phyloP scores from a whole-genome alignment of 2,888 invertebrate genomes.

The Acrobasis repandana region DNA sequence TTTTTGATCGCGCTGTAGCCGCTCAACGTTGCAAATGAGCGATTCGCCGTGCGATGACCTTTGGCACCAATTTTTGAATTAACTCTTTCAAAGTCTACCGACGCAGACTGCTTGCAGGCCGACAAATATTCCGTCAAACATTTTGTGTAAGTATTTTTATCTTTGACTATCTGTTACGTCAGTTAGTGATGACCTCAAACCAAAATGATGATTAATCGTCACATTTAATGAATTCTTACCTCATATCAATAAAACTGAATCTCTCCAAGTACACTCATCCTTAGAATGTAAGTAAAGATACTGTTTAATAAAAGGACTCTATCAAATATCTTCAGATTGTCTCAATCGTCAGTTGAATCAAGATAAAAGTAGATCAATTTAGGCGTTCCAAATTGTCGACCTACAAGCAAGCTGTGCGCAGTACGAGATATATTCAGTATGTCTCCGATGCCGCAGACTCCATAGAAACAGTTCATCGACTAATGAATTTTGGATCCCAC shows the following conservation, averaged over 20 bases:
- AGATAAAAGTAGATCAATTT: slow-evolving; percentile 4
- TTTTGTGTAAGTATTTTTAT: slow-evolving; percentile 3
- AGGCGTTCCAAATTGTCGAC: slow-evolving; percentile 3
- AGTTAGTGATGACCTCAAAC: neutral
- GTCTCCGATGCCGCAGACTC: slow-evolving; percentile 11
- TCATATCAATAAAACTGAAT: neutral
- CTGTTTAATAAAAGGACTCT: neutral
- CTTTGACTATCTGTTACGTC: neutral
- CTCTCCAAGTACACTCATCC: too few species aligned
- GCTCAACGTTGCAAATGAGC: slow-evolving; percentile 30
- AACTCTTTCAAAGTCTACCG: neutral
- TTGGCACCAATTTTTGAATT: slow-evolving; percentile 40
- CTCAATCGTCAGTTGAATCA: neutral
- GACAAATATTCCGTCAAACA: slow-evolving; percentile 1
- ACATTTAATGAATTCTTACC: neutral
- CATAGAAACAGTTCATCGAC: neutral
- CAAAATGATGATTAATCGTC: neutral
- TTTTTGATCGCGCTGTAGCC: slow-evolving; percentile 28
- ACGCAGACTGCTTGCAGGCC: slow-evolving; percentile 9
- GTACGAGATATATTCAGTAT: neutral
- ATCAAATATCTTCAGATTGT: neutral
- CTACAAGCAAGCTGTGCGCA: neutral
- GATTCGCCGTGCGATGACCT: slow-evolving; percentile 26
- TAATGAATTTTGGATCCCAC: neutral
- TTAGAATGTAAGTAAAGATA: too few species aligned